Percentiles rank a stretch among this genome's conserved stretches.
Conservation (phyloP, 2,888 invertebrate genomes). For the Ophion slaviceki region DNA sequence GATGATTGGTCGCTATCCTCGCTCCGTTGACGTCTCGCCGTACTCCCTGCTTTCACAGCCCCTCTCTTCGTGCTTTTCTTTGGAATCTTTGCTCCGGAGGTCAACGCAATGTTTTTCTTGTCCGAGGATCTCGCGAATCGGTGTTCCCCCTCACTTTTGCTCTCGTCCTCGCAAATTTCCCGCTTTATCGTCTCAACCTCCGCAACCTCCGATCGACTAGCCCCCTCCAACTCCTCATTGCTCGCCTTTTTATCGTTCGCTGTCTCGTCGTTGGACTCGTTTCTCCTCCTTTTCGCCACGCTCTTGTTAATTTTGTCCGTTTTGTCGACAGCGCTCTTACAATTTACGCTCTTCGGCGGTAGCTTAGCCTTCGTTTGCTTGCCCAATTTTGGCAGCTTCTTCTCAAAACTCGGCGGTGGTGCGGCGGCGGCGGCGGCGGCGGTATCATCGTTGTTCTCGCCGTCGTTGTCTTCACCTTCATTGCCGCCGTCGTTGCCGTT, state of each 20-base stretch:
- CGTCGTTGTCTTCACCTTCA: slow-evolving; percentile 60
- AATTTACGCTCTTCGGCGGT: slow-evolving; percentile 76
- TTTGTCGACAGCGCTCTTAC: slow-evolving; percentile 73
- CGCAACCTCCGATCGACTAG: not conserved
- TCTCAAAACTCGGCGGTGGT: slow-evolving; percentile 70
- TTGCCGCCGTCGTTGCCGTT: slow-evolving; percentile 63
- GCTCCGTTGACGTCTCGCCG: slow-evolving; percentile 72
- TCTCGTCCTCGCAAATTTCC: slow-evolving; percentile 77
- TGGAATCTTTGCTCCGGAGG: slow-evolving; percentile 67
- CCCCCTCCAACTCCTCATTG: slow-evolving; percentile 63
- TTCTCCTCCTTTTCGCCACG: slow-evolving; percentile 75
- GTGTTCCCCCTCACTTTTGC: slow-evolving; percentile 69
- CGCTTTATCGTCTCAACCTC: slow-evolving; percentile 75
- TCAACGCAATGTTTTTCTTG: slow-evolving; percentile 73
- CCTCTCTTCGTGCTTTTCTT: slow-evolving; percentile 74
- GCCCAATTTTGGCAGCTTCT: slow-evolving; percentile 78
- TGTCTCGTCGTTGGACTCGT: slow-evolving; percentile 70
- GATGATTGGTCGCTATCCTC: slow-evolving; percentile 68
- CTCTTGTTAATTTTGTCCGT: slow-evolving; percentile 75
- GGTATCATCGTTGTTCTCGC: slow-evolving; percentile 10
- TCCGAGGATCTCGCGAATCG: slow-evolving; percentile 69
- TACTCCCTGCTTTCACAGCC: slow-evolving; percentile 23
- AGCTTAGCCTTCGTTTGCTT: slow-evolving; percentile 78
- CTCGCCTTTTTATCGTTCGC: slow-evolving; percentile 65
- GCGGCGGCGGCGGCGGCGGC: slow-evolving; percentile 71